Conservation (phyloP, 2,888 invertebrate species). For the Nomada ferruginata region DNA sequence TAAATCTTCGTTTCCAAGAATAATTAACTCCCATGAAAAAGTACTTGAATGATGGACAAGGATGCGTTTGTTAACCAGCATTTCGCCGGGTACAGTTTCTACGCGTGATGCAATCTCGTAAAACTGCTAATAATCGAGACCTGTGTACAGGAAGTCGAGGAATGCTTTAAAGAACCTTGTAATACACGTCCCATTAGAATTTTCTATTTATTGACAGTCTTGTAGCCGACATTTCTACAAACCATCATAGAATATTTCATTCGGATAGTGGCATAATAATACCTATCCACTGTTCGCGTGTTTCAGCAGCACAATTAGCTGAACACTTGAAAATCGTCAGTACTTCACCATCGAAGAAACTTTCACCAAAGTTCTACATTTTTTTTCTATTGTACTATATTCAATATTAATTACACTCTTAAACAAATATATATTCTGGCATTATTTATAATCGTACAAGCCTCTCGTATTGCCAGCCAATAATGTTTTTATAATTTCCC, state of each 20-base stretch:
- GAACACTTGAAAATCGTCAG: neutral
- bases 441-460: too few relatives aligned
- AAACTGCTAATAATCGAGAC: constrained; percentile 25
- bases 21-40: neutral
- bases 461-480: too few relatives aligned
- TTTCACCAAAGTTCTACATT: neutral
- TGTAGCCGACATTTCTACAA: neutral
- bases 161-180: constrained; percentile 18
- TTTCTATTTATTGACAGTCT: constrained; percentile 11
- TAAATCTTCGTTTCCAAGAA: neutral
- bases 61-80: constrained; percentile 5
- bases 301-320: too few relatives aligned
- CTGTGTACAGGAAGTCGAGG: constrained; percentile 23
- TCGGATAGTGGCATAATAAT: neutral
- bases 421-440: too few relatives aligned
- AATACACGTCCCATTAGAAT: constrained; percentile 16
- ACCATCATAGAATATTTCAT: neutral
- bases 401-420: too few relatives aligned
- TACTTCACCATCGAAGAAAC: neutral
- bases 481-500: too few relatives aligned
- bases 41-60: constrained; percentile 1
- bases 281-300: neutral
- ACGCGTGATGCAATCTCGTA: constrained; percentile 22
- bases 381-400: too few relatives aligned
- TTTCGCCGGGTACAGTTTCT: constrained; percentile 18